Conservation (phyloP, 2,113 vertebrate species). For the Sinocyclocheilus anshuiensis region DNA sequence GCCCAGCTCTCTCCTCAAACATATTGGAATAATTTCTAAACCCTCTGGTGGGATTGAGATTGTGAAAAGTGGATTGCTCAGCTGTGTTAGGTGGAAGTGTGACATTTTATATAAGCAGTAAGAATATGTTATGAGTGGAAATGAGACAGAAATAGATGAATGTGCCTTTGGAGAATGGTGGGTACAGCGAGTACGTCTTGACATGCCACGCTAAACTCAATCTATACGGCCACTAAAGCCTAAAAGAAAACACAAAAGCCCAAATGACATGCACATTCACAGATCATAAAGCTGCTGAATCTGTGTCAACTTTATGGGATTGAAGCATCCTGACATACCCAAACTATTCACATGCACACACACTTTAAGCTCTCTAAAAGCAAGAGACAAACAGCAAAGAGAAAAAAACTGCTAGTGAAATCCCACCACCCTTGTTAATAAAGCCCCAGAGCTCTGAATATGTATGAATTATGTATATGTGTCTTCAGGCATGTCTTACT, state of each 20-base stretch:
- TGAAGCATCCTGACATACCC: constrained; percentile 7
- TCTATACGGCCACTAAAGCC: constrained; percentile 19
- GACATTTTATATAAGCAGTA: constrained; percentile 22
- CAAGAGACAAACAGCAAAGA: not conserved
- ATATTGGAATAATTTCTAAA: constrained; percentile 32
- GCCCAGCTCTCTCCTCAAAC: constrained; percentile 20
- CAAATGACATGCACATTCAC: constrained; percentile 31
- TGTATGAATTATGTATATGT: constrained; percentile 40
- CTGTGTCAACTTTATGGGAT: constrained; percentile 4
- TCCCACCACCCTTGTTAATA: constrained; percentile 39
- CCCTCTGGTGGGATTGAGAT: constrained; percentile 22
- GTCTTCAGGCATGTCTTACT: constrained; percentile 44
- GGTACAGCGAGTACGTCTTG: not conserved
- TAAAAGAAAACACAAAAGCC: constrained; percentile 8
- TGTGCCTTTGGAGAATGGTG: not conserved
- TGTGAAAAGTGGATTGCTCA: constrained; percentile 15
- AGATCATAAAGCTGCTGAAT: constrained; percentile 25
- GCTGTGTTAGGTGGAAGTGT: constrained; percentile 29
- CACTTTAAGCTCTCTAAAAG: not conserved
- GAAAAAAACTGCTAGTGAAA: constrained; percentile 2
- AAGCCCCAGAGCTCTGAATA: constrained; percentile 33
- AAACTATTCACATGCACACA: not conserved
- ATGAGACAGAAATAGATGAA: constrained; percentile 29
- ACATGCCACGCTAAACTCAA: constrained; percentile 16
- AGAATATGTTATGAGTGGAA: constrained; percentile 34